A percentile compares a stretch with the other conserved stretches of the same genome.
These are phyloP conservation scores for Parazoanthus atlanticus DNA, from an alignment of 92 coral and sea anemone genomes.

Conservation along the genomic window DNA sequence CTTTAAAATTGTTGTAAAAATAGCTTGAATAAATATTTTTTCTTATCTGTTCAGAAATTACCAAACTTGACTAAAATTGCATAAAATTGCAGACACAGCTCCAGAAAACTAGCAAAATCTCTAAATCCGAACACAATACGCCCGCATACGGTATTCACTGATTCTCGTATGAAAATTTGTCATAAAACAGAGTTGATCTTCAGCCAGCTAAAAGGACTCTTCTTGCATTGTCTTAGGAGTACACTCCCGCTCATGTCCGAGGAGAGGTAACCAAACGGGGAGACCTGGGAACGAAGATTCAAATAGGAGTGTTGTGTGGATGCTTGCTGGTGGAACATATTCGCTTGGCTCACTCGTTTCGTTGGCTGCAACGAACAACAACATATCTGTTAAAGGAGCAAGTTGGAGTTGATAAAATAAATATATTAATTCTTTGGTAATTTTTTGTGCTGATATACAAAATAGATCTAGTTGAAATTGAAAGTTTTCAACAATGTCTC, in stretches of 20 bases:
- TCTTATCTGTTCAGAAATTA: too few relatives aligned
- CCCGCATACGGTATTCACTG: too few relatives aligned
- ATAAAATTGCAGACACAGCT: neutral
- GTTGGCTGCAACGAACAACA: constrained; percentile 20
- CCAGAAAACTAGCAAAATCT: neutral
- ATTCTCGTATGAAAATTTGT: neutral
- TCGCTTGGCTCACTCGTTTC: constrained; percentile 2
- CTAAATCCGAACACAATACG: neutral
- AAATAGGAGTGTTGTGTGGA: constrained; percentile 29
- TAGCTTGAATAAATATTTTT: too few relatives aligned
- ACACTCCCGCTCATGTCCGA: constrained; percentile 18
- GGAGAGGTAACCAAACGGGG: constrained; percentile 26
- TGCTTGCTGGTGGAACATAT: constrained; percentile 17
- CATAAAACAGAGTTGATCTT: constrained; percentile 22
- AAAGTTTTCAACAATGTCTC: too few relatives aligned
- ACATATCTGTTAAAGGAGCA: neutral
- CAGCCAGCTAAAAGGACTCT: constrained; percentile 23
- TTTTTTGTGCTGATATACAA: too few relatives aligned
- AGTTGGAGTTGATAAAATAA: neutral
- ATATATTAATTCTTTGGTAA: too few relatives aligned
- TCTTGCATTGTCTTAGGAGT: neutral
- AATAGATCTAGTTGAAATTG: too few relatives aligned
- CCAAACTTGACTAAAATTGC: too few relatives aligned
- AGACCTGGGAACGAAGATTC: constrained; percentile 34
- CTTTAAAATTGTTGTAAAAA: too few relatives aligned